These are phyloP conservation scores for Bombus superbus DNA, from an alignment of 1,140 invertebrate genomes.

Conservation along the genomic window DNA sequence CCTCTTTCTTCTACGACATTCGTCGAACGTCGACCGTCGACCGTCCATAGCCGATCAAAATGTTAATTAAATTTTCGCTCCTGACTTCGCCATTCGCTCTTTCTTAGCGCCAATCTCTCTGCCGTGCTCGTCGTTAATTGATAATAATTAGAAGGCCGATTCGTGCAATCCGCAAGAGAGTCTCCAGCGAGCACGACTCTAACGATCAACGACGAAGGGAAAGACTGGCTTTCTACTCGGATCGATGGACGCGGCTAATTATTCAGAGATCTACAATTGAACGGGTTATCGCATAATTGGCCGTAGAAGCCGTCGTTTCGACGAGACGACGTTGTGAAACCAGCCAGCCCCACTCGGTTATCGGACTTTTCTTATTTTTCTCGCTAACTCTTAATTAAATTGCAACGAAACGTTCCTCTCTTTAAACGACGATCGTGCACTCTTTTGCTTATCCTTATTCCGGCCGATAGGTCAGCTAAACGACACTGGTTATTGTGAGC, in stretches of 20 bases:
- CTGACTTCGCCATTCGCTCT: not conserved
- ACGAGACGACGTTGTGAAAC: conserved; percentile 4
- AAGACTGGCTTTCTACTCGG: conserved; percentile 7
- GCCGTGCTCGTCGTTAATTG: not conserved
- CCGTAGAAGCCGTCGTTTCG: not conserved
- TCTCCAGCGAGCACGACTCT: not conserved
- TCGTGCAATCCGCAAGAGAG: not conserved
- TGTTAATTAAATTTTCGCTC: conserved; percentile 24
- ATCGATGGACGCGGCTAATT: no score
- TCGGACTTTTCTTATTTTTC: not conserved
- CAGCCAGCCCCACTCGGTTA: not conserved
- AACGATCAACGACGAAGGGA: not conserved
- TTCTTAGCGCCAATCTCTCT: not conserved
- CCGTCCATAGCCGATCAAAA: conserved; percentile 21
- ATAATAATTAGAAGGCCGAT: conserved; percentile 21
- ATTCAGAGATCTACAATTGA: not conserved
- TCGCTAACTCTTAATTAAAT: not conserved
- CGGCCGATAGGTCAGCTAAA: not conserved
- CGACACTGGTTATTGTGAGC: not conserved
- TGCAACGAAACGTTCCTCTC: not conserved
- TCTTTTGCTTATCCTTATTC: not conserved
- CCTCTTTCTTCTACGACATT: not conserved
- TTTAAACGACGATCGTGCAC: not conserved
- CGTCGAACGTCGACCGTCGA: not conserved
- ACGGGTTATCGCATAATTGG: not conserved